Conservation (phyloP, 1,140 invertebrate species). For the Formica exsecta region DNA sequence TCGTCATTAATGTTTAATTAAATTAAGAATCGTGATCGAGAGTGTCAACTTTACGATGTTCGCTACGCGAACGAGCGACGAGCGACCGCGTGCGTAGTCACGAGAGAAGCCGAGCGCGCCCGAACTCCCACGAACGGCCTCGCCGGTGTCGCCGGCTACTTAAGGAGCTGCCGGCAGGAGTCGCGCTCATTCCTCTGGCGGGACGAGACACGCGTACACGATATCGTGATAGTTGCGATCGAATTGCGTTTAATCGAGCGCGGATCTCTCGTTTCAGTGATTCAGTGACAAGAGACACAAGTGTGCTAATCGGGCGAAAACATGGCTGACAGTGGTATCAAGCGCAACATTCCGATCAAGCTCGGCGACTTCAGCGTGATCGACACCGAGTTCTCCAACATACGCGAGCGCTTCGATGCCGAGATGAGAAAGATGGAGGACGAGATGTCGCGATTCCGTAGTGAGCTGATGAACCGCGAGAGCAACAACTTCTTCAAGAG, state of each 20-base stretch:
- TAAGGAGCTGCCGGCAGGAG: slow-evolving; percentile 80
- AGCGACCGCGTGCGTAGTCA: slow-evolving; percentile 66
- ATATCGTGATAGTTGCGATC: background rate
- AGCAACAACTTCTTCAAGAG: slow-evolving; percentile 96
- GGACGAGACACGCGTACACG: slow-evolving; percentile 42
- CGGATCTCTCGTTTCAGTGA: slow-evolving; percentile 42
- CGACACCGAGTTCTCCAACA: slow-evolving; percentile 98
- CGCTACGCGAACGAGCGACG: slow-evolving; percentile 51
- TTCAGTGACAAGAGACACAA: slow-evolving; percentile 62
- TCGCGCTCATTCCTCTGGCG: slow-evolving; percentile 81
- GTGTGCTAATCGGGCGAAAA: slow-evolving; percentile 75
- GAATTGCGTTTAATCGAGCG: slow-evolving; percentile 27
- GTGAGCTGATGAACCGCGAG: slow-evolving; percentile 96
- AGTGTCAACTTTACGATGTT: slow-evolving; percentile 33
- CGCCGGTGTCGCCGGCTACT: slow-evolving; percentile 78
- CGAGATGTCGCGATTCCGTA: slow-evolving; percentile 98
- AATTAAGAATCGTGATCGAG: background rate
- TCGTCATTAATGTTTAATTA: no score
- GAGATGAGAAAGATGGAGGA: slow-evolving; percentile 99
- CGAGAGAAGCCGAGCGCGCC: slow-evolving; percentile 47
- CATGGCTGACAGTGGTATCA: slow-evolving; percentile 93
- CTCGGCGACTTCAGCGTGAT: slow-evolving; percentile 97
- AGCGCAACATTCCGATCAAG: slow-evolving; percentile 96
- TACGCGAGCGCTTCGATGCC: slow-evolving; percentile 97
- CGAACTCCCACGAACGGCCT: slow-evolving; percentile 80